phyloP scores from a whole-genome alignment of 2,113 vertebrate species.

The Apodemus speciosus region DNA sequence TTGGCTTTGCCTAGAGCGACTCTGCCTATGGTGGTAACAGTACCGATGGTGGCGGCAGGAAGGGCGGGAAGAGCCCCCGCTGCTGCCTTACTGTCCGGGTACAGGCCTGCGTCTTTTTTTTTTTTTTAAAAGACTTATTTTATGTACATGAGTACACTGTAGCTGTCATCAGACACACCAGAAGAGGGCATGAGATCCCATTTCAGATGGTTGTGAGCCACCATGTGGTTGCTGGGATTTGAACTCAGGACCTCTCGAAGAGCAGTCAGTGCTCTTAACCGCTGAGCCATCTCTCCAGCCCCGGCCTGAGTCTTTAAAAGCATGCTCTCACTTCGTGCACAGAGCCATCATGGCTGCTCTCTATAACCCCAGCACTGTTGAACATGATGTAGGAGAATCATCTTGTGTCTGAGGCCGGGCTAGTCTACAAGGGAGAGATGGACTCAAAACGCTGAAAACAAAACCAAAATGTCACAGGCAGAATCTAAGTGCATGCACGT shows the following conservation, averaged over 20 bases:
- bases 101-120: background rate
- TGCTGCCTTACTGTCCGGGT: background rate
- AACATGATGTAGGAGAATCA: background rate
- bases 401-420: background rate
- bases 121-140: too few species aligned
- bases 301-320: background rate
- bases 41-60: background rate
- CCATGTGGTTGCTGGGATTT: too few species aligned
- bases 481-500: slow-evolving; percentile 16
- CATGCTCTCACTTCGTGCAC: background rate
- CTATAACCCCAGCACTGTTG: background rate
- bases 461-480: background rate
- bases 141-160: too few species aligned
- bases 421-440: background rate
- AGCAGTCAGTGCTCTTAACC: too few species aligned
- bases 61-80: background rate
- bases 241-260: too few species aligned
- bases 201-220: too few species aligned
- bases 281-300: too few species aligned
- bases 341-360: background rate
- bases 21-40: background rate
- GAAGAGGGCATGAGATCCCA: too few species aligned
- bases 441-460: background rate
- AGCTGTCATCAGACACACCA: too few species aligned
- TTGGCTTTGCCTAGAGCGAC: background rate